Evolutionary conservation across 2,797 vertebrate genomes (phyloP).

Genomic region (Psittacula echo): DNA sequence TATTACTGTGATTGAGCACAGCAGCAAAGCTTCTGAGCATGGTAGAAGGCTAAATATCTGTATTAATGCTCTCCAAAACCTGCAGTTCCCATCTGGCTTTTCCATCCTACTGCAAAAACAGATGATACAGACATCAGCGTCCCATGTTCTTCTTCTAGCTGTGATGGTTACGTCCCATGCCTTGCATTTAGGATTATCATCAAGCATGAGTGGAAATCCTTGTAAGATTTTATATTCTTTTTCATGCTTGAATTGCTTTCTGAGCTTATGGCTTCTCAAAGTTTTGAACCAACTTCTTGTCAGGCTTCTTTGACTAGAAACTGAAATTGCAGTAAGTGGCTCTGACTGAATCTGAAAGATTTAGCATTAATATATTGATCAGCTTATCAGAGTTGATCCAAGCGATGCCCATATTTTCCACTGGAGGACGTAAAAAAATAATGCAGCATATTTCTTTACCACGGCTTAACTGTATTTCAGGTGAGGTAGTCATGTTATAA

Average conservation of each 20-base stretch:
- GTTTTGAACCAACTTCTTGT: background rate
- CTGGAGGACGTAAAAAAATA: background rate
- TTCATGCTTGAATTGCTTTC: background rate
- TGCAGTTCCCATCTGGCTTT: accelerated
- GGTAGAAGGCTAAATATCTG: background rate
- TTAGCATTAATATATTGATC: background rate
- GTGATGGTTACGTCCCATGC: accelerated
- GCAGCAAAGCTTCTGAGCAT: background rate
- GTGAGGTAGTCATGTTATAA: background rate
- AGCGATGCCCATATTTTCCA: background rate
- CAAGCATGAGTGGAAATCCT: constrained; percentile 12
- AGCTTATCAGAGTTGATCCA: background rate
- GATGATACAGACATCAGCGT: background rate
- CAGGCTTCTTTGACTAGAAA: background rate
- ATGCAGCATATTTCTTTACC: background rate
- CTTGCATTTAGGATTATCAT: background rate
- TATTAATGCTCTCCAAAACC: background rate
- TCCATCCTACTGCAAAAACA: background rate
- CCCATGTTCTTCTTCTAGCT: accelerated
- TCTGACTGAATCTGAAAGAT: background rate
- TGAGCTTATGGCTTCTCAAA: background rate
- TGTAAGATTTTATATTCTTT: background rate
- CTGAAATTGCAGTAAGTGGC: background rate
- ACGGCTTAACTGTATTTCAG: background rate
- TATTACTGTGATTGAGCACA: background rate